These are phyloP conservation scores for Acrocyrtus sp. DNA, from an alignment of 2,888 invertebrate species.

Conservation along the genomic window DNA sequence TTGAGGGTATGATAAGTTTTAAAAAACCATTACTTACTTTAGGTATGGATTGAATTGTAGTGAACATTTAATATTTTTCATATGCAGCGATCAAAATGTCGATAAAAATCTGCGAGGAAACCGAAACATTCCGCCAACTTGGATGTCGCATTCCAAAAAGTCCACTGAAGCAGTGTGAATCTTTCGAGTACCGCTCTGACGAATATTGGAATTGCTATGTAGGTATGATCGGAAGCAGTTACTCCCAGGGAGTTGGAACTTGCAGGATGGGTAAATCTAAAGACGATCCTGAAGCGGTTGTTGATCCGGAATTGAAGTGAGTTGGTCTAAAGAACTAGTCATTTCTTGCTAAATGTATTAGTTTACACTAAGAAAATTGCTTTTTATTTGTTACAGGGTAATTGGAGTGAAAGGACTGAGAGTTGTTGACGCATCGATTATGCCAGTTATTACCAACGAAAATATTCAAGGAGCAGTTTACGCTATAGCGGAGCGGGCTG, in stretches of 20 bases:
- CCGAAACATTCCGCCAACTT: not conserved
- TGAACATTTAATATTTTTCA: too few relatives aligned
- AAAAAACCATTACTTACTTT: too few relatives aligned
- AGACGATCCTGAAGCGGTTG: slow-evolving; percentile 10
- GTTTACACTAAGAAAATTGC: not conserved
- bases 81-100: not conserved
- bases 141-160: not conserved
- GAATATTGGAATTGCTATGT: slow-evolving; percentile 23
- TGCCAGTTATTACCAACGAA: not conserved
- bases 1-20: too few relatives aligned
- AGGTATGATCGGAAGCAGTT: not conserved
- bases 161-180: not conserved
- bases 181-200: not conserved
- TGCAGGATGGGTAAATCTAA: slow-evolving; percentile 7
- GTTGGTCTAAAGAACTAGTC: not conserved
- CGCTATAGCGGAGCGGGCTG: not conserved
- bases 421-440: slow-evolving; percentile 28
- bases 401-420: slow-evolving; percentile 21
- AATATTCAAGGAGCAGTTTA: not conserved
- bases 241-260: not conserved
- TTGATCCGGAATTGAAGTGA: slow-evolving; percentile 9
- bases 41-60: not conserved
- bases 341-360: not conserved
- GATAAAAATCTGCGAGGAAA: slow-evolving; percentile 5
- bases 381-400: not conserved